Conservation (phyloP, 2,113 vertebrate species). For the Hippocampus guttulatus region DNA sequence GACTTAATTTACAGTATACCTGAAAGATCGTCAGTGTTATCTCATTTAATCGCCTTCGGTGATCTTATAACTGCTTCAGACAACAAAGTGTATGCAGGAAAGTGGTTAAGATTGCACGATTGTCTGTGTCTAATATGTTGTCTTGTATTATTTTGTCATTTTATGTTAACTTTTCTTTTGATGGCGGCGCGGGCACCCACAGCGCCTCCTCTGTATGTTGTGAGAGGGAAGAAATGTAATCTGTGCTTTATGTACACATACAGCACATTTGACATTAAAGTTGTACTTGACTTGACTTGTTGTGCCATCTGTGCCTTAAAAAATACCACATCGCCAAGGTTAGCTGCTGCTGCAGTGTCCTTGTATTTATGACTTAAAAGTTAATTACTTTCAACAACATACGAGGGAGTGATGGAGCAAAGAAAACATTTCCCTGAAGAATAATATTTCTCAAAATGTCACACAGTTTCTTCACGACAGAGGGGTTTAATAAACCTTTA, state of each 20-base stretch:
- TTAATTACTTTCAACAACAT: not conserved
- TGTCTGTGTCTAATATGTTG: too few relatives aligned
- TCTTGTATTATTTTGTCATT: too few relatives aligned
- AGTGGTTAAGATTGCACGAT: too few relatives aligned
- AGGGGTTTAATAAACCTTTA: not conserved
- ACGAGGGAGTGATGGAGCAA: not conserved
- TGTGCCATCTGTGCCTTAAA: not conserved
- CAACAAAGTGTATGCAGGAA: too few relatives aligned
- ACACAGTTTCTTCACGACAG: not conserved
- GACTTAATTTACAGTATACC: not conserved
- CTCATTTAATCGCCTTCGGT: not conserved
- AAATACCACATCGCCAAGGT: not conserved
- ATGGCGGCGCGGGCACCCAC: too few relatives aligned
- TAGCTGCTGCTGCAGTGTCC: not conserved
- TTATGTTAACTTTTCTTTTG: too few relatives aligned
- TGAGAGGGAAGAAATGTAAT: too few relatives aligned
- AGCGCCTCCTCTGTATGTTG: too few relatives aligned
- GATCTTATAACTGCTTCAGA: too few relatives aligned
- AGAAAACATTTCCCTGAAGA: not conserved
- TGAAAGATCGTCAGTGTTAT: not conserved
- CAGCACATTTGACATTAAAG: too few relatives aligned
- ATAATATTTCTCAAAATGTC: not conserved
- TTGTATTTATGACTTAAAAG: constrained; percentile 2
- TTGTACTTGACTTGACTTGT: not conserved
- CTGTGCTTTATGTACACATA: too few relatives aligned